Base-by-base conservation (phyloP, 2,113 vertebrate genomes). In the Phylloscopus trochiloides region DNA sequence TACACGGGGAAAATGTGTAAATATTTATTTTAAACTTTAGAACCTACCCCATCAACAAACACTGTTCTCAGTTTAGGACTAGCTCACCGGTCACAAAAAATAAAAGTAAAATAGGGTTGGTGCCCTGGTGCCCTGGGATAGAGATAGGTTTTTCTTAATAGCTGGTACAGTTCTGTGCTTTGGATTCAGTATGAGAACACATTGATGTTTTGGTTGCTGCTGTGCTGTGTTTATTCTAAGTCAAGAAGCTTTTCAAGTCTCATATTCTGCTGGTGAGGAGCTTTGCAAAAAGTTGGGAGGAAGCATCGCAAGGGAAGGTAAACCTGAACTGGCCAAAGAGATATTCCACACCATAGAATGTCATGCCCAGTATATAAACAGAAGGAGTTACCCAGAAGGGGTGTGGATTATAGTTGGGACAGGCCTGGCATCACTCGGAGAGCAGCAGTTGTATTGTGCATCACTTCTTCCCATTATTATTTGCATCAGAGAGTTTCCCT, bases 261-360 rank as follows among this genome's bases (percentile, higher is more conserved):
- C 32, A 14, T n/a, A 36, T 47, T 59, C 16, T 59, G 38, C 38
- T 51, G 12, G 18, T 17, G 45, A 52, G 15, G 6, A 73, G 16
- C 16, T 52, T 51, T 10, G n/a, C n/a, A 29, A 58, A 51, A 51
- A 28, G 21, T 0, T 51, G 45, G 4, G 22, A 88, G 28, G 24
- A 3, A 74, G 16, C 6, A 25, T 16, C 0, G 1, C 15, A 4
- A 16, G 13, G 10, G 31, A 17, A 29, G 16, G 16, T 25, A 9
- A 9, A 45, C 8, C 10, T 22, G 11, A 58, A 66, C 22, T 14
- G 36, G 32, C 43, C 43, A 45, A 34, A 55, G 32, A 32, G 15
- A 29, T 20, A 66, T 29, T 38, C 52, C 43, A 51, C 45, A 51
- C 10, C 28, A 58, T 0, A 43, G 18, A 57, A 38, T 38, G 34